These are phyloP conservation scores for Campoletis raptor DNA, from an alignment of 2,888 invertebrate species.

Conservation along the genomic window DNA sequence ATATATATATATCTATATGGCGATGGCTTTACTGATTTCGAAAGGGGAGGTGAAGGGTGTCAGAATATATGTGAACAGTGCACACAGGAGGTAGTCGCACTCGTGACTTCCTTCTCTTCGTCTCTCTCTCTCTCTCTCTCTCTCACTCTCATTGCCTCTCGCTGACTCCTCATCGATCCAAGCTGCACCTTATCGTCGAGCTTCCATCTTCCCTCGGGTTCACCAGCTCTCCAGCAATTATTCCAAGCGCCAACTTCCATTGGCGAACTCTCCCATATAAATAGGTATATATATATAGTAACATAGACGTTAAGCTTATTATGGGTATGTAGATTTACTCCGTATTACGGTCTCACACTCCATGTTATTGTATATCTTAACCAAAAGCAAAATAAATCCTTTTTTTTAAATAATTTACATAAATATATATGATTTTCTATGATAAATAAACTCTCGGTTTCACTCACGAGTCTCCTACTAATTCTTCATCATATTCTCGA, in stretches of 20 bases:
- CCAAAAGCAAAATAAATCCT: conserved; percentile 31
- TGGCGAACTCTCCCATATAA: conserved; percentile 60
- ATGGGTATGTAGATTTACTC: conserved; percentile 62
- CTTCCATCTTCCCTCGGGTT: conserved; percentile 69
- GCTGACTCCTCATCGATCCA: conserved; percentile 70
- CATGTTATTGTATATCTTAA: conserved; percentile 35
- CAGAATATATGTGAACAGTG: conserved; percentile 52
- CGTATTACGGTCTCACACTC: conserved; percentile 39
- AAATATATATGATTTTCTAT: background rate
- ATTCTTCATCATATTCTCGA: background rate
- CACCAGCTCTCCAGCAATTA: conserved; percentile 69
- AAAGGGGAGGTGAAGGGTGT: conserved; percentile 39
- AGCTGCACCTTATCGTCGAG: conserved; percentile 71
- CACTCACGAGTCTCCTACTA: background rate
- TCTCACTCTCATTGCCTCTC: conserved; percentile 24
- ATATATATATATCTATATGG: conserved; percentile 10
- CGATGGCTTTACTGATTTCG: conserved; percentile 36
- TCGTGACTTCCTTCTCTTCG: conserved; percentile 23
- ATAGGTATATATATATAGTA: conserved; percentile 15
- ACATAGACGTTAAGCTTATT: conserved; percentile 50
- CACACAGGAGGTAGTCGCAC: conserved; percentile 65
- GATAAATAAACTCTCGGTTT: background rate
- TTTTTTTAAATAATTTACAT: conserved; percentile 1
- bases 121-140: conserved; percentile 10
- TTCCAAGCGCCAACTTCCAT: conserved; percentile 71